Percentiles rank a stretch among this genome's conserved stretches.
Conservation (phyloP, 2,113 vertebrate genomes). For the Calyptomena viridis region DNA sequence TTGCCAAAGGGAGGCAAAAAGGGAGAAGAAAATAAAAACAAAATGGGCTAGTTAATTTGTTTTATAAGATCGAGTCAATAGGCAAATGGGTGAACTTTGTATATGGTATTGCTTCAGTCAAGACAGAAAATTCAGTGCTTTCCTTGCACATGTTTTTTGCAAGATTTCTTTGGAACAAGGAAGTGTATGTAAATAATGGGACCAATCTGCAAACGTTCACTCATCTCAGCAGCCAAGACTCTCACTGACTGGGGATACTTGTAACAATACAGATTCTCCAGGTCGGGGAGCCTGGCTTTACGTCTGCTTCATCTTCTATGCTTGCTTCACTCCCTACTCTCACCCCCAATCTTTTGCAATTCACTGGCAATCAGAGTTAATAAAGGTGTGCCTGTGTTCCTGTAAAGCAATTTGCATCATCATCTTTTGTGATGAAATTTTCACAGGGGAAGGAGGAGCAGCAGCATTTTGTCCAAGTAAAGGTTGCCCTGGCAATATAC, state of each 20-base stretch:
- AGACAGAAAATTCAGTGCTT: background rate
- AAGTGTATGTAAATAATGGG: background rate
- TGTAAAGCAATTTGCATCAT: slow-evolving; percentile 52
- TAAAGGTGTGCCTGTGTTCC: slow-evolving; percentile 45
- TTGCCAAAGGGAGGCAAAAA: background rate
- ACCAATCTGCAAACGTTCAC: background rate
- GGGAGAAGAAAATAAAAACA: slow-evolving; percentile 15
- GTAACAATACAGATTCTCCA: background rate
- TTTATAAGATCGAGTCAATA: background rate
- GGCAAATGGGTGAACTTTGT: background rate
- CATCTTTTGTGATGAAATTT: slow-evolving; percentile 46
- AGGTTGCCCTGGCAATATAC: background rate
- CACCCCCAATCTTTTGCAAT: slow-evolving; percentile 25
- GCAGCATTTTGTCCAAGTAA: slow-evolving; percentile 25
- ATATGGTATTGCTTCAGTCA: background rate
- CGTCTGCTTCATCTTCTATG: background rate
- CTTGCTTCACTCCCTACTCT: background rate
- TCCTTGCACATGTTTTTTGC: background rate
- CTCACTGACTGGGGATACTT: background rate
- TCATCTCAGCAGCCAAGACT: background rate
- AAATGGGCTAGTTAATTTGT: background rate
- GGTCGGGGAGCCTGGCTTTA: background rate
- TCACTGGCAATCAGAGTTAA: slow-evolving; percentile 40
- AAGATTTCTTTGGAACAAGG: background rate
- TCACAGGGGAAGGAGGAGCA: slow-evolving; percentile 1